Conservation (phyloP, 2,888 invertebrate species). For the Drosophila infuscata region DNA sequence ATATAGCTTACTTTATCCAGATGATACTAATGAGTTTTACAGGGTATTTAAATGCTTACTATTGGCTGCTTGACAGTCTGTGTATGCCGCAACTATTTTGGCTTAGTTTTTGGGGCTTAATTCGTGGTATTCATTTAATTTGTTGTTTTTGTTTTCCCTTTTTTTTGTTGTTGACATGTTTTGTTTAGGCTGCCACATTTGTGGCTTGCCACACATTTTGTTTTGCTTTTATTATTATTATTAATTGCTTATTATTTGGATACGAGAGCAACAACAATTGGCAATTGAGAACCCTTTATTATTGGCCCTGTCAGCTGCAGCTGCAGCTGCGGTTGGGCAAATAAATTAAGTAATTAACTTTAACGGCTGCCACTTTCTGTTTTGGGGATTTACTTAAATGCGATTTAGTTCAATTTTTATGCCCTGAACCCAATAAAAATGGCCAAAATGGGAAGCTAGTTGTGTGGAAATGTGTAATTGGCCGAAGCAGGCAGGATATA, state of each 20-base stretch:
- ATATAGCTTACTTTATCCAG: not conserved
- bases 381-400: conserved; percentile 35
- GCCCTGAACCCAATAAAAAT: conserved; percentile 4
- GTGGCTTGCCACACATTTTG: conserved; percentile 51
- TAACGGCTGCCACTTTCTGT: conserved; percentile 47
- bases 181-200: conserved; percentile 44
- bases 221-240: conserved; percentile 52
- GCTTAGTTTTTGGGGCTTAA: conserved; percentile 10
- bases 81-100: not conserved
- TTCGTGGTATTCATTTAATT: conserved; percentile 1
- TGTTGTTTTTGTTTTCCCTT: not conserved
- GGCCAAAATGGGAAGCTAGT: not conserved
- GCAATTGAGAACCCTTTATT: conserved; percentile 35
- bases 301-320: conserved; percentile 48
- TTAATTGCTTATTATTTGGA: conserved; percentile 66
- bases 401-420: conserved; percentile 27
- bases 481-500: not conserved
- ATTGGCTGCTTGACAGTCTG: not conserved
- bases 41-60: not conserved
- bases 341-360: conserved; percentile 72
- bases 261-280: conserved; percentile 29
- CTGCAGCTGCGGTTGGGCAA: conserved; percentile 51
- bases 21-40: not conserved
- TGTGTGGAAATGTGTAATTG: not conserved
- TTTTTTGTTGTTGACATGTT: conserved; percentile 21